Evolutionary conservation across 2,888 invertebrate species (phyloP).

Genomic region (Sarcophaga variegata): DNA sequence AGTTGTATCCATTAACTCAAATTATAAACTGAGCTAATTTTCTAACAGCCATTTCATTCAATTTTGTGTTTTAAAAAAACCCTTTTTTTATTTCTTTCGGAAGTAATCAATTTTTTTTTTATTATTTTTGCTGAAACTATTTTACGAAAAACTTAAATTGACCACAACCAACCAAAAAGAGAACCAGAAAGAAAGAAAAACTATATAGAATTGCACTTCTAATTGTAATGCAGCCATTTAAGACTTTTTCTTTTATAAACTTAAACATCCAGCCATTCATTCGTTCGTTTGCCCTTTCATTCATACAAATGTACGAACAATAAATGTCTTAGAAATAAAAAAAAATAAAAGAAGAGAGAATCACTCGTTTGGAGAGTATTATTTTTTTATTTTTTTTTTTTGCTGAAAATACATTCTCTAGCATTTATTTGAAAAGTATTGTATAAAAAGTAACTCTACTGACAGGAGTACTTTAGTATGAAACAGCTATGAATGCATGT

Average conservation of each 20-base stretch:
- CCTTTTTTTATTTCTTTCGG: slow-evolving; percentile 40
- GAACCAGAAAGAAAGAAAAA: slow-evolving; percentile 1
- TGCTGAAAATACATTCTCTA: slow-evolving; percentile 14
- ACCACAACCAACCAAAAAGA: slow-evolving; percentile 5
- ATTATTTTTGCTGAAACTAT: slow-evolving; percentile 4
- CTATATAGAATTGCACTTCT: slow-evolving; percentile 47
- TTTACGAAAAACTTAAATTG: slow-evolving; percentile 50
- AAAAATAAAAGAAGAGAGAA: not conserved
- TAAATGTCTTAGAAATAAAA: slow-evolving; percentile 18
- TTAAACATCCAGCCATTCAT: not conserved
- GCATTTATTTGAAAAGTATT: slow-evolving; percentile 51
- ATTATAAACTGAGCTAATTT: slow-evolving; percentile 25
- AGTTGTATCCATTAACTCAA: slow-evolving; percentile 24
- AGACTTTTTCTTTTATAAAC: slow-evolving; percentile 45
- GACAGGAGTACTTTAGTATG: slow-evolving; percentile 45
- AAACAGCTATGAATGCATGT: not conserved
- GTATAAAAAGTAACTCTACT: slow-evolving; percentile 41
- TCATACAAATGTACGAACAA: not conserved
- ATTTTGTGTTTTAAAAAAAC: slow-evolving; percentile 30
- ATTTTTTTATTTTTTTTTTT: not conserved
- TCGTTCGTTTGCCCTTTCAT: not conserved
- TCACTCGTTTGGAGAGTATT: slow-evolving; percentile 8
- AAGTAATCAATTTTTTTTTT: slow-evolving; percentile 49
- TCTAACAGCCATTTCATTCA: slow-evolving; percentile 42
- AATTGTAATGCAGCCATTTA: slow-evolving; percentile 64